Base-by-base conservation (phyloP, 1,140 invertebrate species). In the Orchesella cincta region DNA sequence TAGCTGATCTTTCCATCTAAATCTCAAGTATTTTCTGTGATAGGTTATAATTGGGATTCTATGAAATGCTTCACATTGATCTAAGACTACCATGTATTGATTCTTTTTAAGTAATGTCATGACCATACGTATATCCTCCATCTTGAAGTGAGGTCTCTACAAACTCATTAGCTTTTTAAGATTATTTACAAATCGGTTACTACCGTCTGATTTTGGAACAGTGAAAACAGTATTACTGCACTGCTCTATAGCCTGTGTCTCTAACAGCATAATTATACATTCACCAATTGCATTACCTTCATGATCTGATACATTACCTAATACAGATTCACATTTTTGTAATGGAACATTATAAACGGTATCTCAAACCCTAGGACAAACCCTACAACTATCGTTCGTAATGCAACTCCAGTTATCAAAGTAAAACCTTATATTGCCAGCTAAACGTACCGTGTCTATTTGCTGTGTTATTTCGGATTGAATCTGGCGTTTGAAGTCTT, bases 111-210 rank as follows among this genome's bases (percentile, higher is more conserved):
- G 2, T 23, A 79, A 16, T 20, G 14, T n/a, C 14, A 35, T 5
- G 2, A 73, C 23, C 0, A 26, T 28, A 5, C 20, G 33, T 1
- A 75, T 16, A 33, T 36, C 54, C 28, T 79, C 74, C 31, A 79
- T 57, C 64, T 79, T 76, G n/a, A 79, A 79, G 73, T 79, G 33
- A 8, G 1, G 33, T n/a, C 18, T 57, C 18, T 18, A 79, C 29
- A 76, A 79, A 79, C 1, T 54, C 16, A 64, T 79, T 36, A 79
- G 29, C 26, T 34, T 33, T 73, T 79, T 79, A 8, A 79, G 35
- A 64, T 79, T 79, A 52, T 72, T 28, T 1, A 79, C 67, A 34
- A 57, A 62, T 64, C 78, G 26, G 31, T 12, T 35, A 14, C 51
- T 29, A 5, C 67, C 67, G 20, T 52, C 34, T 8, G 28, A 54